phyloP scores from a whole-genome alignment of 2,113 vertebrate genomes.

The Myxocyprinus asiaticus region DNA sequence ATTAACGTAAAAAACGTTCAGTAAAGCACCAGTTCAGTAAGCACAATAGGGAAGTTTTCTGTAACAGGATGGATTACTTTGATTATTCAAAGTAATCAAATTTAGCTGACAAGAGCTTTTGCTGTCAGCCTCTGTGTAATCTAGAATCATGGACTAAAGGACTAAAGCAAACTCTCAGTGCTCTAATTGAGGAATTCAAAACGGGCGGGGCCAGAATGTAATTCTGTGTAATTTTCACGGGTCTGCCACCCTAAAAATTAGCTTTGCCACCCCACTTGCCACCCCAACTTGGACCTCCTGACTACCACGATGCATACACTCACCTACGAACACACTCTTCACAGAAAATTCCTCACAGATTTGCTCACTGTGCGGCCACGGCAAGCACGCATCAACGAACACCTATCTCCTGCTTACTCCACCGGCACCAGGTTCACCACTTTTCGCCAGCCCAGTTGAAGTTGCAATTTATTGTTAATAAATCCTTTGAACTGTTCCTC shows the following conservation, averaged over 20 bases:
- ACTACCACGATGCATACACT: background rate
- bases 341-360: too few species aligned
- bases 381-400: too few species aligned
- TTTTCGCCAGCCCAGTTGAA: too few species aligned
- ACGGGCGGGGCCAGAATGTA: background rate
- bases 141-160: background rate
- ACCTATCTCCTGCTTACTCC: too few species aligned
- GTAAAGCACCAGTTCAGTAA: background rate
- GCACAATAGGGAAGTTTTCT: background rate
- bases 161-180: background rate
- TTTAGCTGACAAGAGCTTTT: background rate
- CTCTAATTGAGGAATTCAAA: background rate
- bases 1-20: constrained; percentile 6
- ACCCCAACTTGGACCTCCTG: background rate
- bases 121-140: background rate
- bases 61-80: background rate
- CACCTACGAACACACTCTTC: too few species aligned
- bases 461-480: too few species aligned
- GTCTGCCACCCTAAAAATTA: too few species aligned
- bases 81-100: background rate
- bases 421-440: too few species aligned
- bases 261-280: background rate
- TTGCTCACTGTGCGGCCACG: too few species aligned
- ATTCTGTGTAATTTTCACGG: too few species aligned
- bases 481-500: too few species aligned